Evolutionary conservation across 2,888 invertebrate genomes (phyloP), one percentile per base, ranked within the genome.

Genomic region (Charanyca ferruginea): DNA sequence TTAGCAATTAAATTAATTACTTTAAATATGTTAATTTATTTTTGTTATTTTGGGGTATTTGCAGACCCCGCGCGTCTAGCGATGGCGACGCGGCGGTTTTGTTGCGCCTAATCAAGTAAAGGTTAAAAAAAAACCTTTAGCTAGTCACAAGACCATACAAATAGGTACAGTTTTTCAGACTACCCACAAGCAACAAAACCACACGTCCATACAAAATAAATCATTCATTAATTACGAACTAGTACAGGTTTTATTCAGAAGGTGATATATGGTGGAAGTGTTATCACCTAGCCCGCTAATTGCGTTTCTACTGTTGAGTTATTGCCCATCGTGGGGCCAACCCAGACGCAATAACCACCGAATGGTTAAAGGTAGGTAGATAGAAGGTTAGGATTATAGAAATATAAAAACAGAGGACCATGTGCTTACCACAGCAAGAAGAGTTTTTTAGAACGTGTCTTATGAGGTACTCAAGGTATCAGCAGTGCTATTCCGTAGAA

Each of bases 251-350:
- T 88, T 86, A 85, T 84, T 79, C 82, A 81, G 61, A 71, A 79
- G 73, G 83, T 79, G 84, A 83, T 84, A 68, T 73, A 82, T 47
- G 25, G 25, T 80, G 68, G 66, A 68, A 54, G 78, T 87, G 90
- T 91, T 93, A 93, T 92, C 92, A 91, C 90, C 90, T 91, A 90
- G 84, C 85, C 83, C 85, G 88, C 90, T 93, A 93, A 94, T 93
- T 93, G 91, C 91, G 89, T 92, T 91, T 89, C 87, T 86, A 83
- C 87, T 73, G 85, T 79, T 93, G 90, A 93, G 84, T 93, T 93
- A 93, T 90, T 78, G 86, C 85, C 82, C 72, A 80, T 63, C 71
- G 71, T 78, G 76, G 73, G 71, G 80, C 63, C 75, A 73, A 72
- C 67, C 65, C 81, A 83, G 80, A 77, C 81, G 62, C 76, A 80